Conservation (phyloP, 2,113 vertebrate genomes). For the Alligator mississippiensis region DNA sequence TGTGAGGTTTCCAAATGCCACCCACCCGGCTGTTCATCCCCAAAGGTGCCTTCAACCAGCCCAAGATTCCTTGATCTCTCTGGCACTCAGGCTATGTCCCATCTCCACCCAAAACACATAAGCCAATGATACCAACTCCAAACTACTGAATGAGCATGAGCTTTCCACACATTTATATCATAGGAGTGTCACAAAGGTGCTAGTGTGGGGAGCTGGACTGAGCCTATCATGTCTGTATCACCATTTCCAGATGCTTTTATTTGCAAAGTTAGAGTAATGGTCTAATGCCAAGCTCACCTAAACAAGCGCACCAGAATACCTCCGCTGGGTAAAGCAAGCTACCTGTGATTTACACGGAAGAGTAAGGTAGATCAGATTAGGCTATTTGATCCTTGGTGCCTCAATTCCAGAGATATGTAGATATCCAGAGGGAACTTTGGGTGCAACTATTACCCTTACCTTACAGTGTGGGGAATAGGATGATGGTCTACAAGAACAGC, state of each 20-base stretch:
- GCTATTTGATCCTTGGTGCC: neutral
- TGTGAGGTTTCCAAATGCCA: constrained; percentile 1
- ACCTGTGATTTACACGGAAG: neutral
- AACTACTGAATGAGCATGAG: neutral
- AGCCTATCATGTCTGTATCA: neutral
- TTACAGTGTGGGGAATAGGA: neutral
- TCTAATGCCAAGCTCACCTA: neutral
- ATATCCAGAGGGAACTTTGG: neutral
- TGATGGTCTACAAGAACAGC: neutral
- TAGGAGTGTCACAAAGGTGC: neutral
- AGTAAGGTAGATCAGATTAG: neutral
- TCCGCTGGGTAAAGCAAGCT: neutral
- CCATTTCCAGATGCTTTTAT: neutral
- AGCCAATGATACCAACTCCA: neutral
- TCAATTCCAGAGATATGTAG: neutral
- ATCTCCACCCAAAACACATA: neutral
- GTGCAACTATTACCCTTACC: neutral
- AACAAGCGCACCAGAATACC: neutral
- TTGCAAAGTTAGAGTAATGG: neutral
- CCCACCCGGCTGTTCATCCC: neutral
- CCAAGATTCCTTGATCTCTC: neutral
- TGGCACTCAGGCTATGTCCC: fast-evolving
- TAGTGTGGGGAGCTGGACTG: neutral
- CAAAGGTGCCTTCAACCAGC: neutral
- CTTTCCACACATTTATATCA: neutral